phyloP scores from a whole-genome alignment of 2,888 invertebrate species.

The Coleophora deauratella region DNA sequence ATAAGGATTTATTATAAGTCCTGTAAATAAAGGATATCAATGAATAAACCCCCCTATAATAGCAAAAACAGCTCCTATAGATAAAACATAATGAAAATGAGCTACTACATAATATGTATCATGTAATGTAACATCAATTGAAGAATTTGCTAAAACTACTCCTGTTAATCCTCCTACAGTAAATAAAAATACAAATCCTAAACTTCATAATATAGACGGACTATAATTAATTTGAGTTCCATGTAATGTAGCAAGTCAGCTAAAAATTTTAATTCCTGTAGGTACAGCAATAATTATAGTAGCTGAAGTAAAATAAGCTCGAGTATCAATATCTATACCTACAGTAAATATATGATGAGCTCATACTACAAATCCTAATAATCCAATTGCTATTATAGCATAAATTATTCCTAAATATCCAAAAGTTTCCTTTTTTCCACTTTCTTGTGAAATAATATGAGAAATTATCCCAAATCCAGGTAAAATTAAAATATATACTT shows the following conservation, averaged over 20 bases:
- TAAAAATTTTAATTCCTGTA: slow-evolving; percentile 88
- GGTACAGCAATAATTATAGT: slow-evolving; percentile 92
- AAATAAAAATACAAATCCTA: slow-evolving; percentile 87
- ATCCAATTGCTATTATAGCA: slow-evolving; percentile 87
- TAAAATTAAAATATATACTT: slow-evolving; percentile 90
- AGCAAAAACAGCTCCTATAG: slow-evolving; percentile 86
- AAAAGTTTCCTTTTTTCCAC: slow-evolving; percentile 83
- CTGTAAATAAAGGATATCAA: slow-evolving; percentile 81
- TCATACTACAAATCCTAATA: slow-evolving; percentile 89
- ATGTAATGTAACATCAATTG: slow-evolving; percentile 84
- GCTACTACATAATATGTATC: slow-evolving; percentile 91
- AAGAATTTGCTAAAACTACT: slow-evolving; percentile 81
- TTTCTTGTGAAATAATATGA: slow-evolving; percentile 83
- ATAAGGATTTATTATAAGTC: slow-evolving; percentile 72
- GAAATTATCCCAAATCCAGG: slow-evolving; percentile 89
- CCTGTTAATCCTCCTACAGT: slow-evolving; percentile 83
- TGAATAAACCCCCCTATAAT: slow-evolving; percentile 83
- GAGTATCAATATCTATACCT: slow-evolving; percentile 87
- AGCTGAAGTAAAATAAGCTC: slow-evolving; percentile 88
- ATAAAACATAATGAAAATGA: slow-evolving; percentile 87
- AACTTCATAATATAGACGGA: slow-evolving; percentile 76
- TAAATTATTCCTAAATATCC: slow-evolving; percentile 85
- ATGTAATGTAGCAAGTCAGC: slow-evolving; percentile 81
- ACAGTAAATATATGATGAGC: slow-evolving; percentile 91
- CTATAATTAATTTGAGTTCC: slow-evolving; percentile 76